A percentile compares a stretch with the other conserved stretches of the same genome.
These are phyloP conservation scores for Vulpes vulpes DNA, from an alignment of 2,113 vertebrate genomes.

Conservation along the genomic window DNA sequence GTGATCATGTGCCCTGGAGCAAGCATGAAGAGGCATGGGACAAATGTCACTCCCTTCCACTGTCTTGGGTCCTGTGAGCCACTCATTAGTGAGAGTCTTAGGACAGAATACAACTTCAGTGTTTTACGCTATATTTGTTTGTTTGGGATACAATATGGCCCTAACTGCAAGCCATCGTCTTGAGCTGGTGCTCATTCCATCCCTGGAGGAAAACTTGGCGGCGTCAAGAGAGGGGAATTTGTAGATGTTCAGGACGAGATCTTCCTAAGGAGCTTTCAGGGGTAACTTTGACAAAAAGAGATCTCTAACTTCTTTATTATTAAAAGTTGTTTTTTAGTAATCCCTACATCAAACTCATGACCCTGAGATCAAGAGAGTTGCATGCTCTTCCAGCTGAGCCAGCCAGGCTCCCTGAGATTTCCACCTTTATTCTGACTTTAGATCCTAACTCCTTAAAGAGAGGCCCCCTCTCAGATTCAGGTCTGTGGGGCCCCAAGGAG, in stretches of 20 bases:
- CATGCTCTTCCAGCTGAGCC: not conserved
- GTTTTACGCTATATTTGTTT: not conserved
- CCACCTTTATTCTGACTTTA: not conserved
- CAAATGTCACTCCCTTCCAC: not conserved
- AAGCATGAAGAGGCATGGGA: accelerated
- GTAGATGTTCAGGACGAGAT: not conserved
- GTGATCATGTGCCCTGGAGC: not conserved
- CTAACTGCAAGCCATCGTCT: not conserved
- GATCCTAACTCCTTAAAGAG: not conserved
- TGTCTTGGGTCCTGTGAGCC: not conserved
- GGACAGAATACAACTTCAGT: not conserved
- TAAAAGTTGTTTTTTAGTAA: not conserved
- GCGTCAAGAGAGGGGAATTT: not conserved
- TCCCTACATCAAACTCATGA: not conserved
- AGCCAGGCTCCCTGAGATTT: not conserved
- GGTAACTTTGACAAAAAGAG: not conserved
- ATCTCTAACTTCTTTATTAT: not conserved
- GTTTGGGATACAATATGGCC: not conserved
- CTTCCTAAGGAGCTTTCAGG: not conserved
- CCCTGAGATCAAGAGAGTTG: not conserved
- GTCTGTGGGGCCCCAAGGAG: not conserved
- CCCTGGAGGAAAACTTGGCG: not conserved
- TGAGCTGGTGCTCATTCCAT: not conserved
- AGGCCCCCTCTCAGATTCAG: not conserved
- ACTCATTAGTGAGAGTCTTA: not conserved